Base-by-base conservation (phyloP, 2,797 vertebrate species). In the Brachymystax lenok region DNA sequence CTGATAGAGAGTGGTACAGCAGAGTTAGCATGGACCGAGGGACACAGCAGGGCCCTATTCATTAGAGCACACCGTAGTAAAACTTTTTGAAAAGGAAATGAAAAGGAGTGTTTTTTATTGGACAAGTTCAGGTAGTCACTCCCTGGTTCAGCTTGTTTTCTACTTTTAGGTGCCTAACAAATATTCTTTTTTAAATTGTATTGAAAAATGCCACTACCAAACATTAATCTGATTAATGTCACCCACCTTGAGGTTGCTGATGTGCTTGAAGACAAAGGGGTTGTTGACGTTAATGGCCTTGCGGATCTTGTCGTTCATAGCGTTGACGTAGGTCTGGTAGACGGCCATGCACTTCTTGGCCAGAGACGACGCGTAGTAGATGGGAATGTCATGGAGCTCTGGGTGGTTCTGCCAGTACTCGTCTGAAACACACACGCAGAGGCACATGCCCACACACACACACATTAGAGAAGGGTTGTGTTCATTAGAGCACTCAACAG, bases 251-350 rank as follows among this genome's bases (percentile, higher is more conserved):
- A 99, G 93, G 83, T 99, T 99, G 90, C 97, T 99, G 79, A 99
- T 99, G 79, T 99, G 97, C 88, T 99, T 99, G 91, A 99, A 99
- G 77, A 99, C 98, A 79, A 99, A 99, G 0, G 98, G 98, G 78
- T 99, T 99, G 88, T 99, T 99, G 88, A 99, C 97, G 87, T 97
- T 99, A 86, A 99, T 99, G 83, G 98, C 97, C 77, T 99, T 99
- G 89, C 97, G 97, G 87, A 99, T 99, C 89, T 99, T 99, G 92
- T 99, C 98, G 1, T 99, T 99, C 97, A 98, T 99, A 77, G 97
- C 97, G 0, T 99, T 97, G 77, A 99, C 96, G 0, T 99, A 99
- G 0, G 98, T 99, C 94, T 99, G 98, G 83, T 99, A 99, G 70
- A 99, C 98, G 0, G 98, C 96, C 40, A 46, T 46, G 40, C 40